Conservation (phyloP, 2,113 vertebrate genomes). For the Acrocephalus arundinaceus region DNA sequence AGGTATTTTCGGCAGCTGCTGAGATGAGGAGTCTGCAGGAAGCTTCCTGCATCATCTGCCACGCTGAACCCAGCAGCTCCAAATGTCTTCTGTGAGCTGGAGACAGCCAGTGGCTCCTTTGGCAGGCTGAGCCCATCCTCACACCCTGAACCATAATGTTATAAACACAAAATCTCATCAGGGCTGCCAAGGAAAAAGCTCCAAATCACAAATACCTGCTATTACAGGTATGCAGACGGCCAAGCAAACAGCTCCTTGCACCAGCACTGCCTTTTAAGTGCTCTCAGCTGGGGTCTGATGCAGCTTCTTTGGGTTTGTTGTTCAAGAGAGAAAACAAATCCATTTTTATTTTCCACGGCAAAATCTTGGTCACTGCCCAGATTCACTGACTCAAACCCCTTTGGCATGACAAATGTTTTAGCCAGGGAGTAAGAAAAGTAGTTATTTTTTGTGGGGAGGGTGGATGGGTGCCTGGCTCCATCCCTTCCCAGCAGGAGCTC, state of each 20-base stretch:
- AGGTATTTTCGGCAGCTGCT: not conserved
- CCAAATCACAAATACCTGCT: not conserved
- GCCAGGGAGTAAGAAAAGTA: not conserved
- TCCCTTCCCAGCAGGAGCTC: not conserved
- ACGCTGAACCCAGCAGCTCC: accelerated
- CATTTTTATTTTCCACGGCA: not conserved
- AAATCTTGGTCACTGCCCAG: not conserved
- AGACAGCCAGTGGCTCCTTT: not conserved
- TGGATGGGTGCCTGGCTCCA: not conserved
- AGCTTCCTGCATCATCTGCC: not conserved
- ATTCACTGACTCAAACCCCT: not conserved
- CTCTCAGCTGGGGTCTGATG: not conserved
- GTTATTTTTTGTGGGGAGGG: not conserved
- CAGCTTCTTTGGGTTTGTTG: not conserved
- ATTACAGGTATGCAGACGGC: not conserved
- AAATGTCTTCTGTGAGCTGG: not conserved
- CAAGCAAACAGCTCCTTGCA: slow-evolving; percentile 9
- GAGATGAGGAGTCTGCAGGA: not conserved
- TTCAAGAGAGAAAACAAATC: not conserved
- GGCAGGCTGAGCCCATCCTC: not conserved
- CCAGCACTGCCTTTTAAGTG: not conserved
- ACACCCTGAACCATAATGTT: not conserved
- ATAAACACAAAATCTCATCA: not conserved
- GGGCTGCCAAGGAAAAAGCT: not conserved
- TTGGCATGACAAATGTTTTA: not conserved